A percentile compares a stretch with the other conserved stretches of the same genome.
Conservation (phyloP, 1,140 invertebrate species). For the Lasaia peninsularis region DNA sequence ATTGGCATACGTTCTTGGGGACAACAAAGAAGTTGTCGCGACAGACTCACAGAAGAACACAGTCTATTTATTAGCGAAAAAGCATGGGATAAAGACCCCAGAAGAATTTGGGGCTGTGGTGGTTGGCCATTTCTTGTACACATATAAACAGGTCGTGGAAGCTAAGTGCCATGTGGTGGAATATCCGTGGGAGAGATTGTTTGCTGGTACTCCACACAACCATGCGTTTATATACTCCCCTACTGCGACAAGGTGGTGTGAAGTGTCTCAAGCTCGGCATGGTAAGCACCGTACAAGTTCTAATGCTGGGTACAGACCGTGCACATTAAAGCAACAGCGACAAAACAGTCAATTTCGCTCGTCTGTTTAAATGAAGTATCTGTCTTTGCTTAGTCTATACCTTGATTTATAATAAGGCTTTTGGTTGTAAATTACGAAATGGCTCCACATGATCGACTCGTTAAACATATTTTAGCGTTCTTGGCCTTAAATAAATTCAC, state of each 20-base stretch:
- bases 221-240: conserved; percentile 86
- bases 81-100: conserved; percentile 84
- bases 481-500: too few species aligned
- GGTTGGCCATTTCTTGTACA: conserved; percentile 84
- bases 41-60: conserved; percentile 91
- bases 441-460: too few species aligned
- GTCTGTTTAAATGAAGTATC: too few species aligned
- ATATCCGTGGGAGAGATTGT: conserved; percentile 85
- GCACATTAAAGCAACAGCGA: too few species aligned
- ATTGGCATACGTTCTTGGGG: conserved; percentile 80
- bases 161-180: conserved; percentile 83
- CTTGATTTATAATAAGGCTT: too few species aligned
- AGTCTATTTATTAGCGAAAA: conserved; percentile 87
- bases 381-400: too few species aligned
- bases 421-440: too few species aligned
- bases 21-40: conserved; percentile 86
- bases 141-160: conserved; percentile 84
- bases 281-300: conserved; percentile 68
- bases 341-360: too few species aligned
- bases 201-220: conserved; percentile 80
- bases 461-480: too few species aligned
- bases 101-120: conserved; percentile 85
- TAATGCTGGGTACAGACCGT: too few species aligned
- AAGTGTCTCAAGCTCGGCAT: conserved; percentile 80
- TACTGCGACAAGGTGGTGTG: conserved; percentile 80